Evolutionary conservation across 2,888 invertebrate species (phyloP), one percentile per base, ranked within the genome.

Genomic region (Pteria penguin): DNA sequence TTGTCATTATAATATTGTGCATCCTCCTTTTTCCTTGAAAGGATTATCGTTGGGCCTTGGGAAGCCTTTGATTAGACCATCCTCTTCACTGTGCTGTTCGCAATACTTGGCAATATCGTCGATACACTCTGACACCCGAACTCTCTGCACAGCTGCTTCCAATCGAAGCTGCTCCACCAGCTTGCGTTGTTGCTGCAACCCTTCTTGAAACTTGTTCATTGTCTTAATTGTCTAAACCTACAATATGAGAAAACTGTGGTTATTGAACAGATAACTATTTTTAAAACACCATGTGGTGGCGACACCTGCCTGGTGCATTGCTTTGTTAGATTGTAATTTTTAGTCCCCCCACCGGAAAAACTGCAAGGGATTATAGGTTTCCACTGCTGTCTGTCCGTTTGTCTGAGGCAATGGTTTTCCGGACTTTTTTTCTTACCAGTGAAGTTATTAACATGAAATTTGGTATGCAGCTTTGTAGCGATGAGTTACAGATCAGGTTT

Each of bases 41-140:
- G 98, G 98, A 93, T 98, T 98, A 22, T 97, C 96, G 92, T 97
- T 97, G 92, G 97, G 97, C 85, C 96, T 97, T 81, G 97, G 96
- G 92, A 98, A 98, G 45, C 98, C 98, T 82, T 96, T 96, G 82
- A 98, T 94, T 63, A 98, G 94, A 89, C 96, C 97, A 93, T 98
- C 98, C 90, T 98, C 97, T 87, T 96, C 96, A 90, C 97, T 96
- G 90, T 98, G 97, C 61, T 88, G 83, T 55, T 89, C 89, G 77
- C 88, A 88, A 81, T 86, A 89, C 91, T 90, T 89, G 81, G 97
- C 96, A 86, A 98, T 97, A 88, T 98, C 96, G 82, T 96, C 95
- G 75, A 97, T 96, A n/a, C 97, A 97, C 87, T 96, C 95, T 36
- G 97, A 97, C 29, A 97, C 96, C 58, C 96, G 95, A 88, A 97